Evolutionary conservation across 53 echinoderm and acorn worm genomes (phyloP), one percentile per base, ranked within the genome.

Genomic region (Mesocentrotus franciscanus): DNA sequence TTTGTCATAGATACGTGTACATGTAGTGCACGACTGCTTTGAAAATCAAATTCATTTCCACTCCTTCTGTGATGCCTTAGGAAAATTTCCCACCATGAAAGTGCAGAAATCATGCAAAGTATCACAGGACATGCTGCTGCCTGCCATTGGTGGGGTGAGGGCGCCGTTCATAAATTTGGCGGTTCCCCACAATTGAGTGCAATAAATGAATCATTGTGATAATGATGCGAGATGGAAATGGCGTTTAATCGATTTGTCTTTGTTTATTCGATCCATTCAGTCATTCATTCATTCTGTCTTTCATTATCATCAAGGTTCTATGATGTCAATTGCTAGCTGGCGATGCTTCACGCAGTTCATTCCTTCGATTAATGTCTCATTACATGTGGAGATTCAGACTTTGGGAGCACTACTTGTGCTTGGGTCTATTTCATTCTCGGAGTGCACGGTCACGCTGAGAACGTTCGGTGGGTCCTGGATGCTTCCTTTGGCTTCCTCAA

Each of bases 401-500:
- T 92, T 92, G 9, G 30, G 71, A 18, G 55, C 27, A 56, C 56
- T 74, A 56, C 92, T 92, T 18, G 20, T 92, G 74, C 42, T 35
- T 6, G 49, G 15, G 9, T 56, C 68, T 36, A 74, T 74, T 71
- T 94, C 95, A 27, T 85, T 94, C 57, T 94, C 95, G 0, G 95
- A 94, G 58, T 94, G 95, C 24, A 94, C 71, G 13, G 70, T 85
- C 20, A 94, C 95, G 39, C 70, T 94, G 78, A 71, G 79, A 1
- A 85, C 55, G 27, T 85, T 68, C 1, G 85, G 68, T 22, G 34
- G 68, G 14, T 42, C 60, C 95, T 71, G 85, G 68, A 61, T 60
- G 34, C 20, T 35, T 4, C 27, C 58, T 60, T 22, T 94, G 64
- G 95, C 83, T 49, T 85, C 87, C 95, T 64, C 95, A 26, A 94